Conservation (phyloP, 2,888 invertebrate species). For the Hypselothyrea guttata region DNA sequence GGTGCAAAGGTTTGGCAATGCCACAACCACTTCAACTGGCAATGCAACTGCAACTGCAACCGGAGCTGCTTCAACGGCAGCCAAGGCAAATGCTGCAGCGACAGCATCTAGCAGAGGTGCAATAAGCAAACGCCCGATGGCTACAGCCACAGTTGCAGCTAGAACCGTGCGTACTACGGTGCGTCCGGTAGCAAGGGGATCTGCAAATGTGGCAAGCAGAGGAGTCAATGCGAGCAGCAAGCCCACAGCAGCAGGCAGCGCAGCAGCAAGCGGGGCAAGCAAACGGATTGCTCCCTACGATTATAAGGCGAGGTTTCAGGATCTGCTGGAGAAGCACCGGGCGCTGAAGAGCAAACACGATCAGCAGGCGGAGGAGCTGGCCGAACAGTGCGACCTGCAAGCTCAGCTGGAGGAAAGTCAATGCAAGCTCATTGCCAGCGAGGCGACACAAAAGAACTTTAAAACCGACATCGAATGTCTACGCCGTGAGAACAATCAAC, state of each 20-base stretch:
- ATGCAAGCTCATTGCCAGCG: slow-evolving; percentile 69
- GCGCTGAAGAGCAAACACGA: slow-evolving; percentile 83
- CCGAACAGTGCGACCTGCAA: slow-evolving; percentile 83
- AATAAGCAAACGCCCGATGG: slow-evolving; percentile 14
- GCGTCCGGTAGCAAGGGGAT: slow-evolving; percentile 25
- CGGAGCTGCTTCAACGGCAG: slow-evolving; percentile 1
- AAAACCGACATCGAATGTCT: slow-evolving; percentile 75
- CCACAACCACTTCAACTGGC: slow-evolving; percentile 3
- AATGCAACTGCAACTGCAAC: not conserved
- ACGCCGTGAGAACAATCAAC: slow-evolving; percentile 71
- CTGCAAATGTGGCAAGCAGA: slow-evolving; percentile 10
- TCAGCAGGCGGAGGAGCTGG: slow-evolving; percentile 83
- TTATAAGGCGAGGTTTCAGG: slow-evolving; percentile 86
- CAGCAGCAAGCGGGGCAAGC: slow-evolving; percentile 6
- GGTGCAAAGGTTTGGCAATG: slow-evolving; percentile 54
- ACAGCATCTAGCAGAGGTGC: slow-evolving; percentile 6
- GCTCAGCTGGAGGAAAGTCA: slow-evolving; percentile 84
- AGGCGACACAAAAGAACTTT: slow-evolving; percentile 70
- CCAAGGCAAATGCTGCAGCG: slow-evolving; percentile 4
- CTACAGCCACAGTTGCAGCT: not conserved
- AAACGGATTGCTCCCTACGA: slow-evolving; percentile 86
- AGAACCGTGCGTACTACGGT: not conserved
- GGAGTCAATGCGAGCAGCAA: slow-evolving; percentile 35
- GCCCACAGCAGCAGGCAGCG: slow-evolving; percentile 3
- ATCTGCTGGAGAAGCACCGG: slow-evolving; percentile 85